Conservation (phyloP, 1,140 invertebrate species). For the Manduca sexta region DNA sequence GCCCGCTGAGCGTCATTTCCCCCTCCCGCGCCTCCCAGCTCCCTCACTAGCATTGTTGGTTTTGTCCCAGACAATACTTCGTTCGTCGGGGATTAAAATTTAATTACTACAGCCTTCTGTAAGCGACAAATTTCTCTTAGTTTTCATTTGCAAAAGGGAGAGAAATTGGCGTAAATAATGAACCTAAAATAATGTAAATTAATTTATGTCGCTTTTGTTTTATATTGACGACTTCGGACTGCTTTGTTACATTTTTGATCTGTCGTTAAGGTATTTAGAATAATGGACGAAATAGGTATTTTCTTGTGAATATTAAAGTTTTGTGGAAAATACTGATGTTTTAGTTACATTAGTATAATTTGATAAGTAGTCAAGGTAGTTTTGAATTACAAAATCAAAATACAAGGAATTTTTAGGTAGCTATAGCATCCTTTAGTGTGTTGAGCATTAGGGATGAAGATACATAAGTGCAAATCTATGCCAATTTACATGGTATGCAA, state of each 20-base stretch:
- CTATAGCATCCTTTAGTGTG: too few species aligned
- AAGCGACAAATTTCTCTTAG: conserved; percentile 10
- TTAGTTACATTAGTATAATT: too few species aligned
- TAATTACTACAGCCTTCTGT: conserved; percentile 16
- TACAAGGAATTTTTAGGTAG: too few species aligned
- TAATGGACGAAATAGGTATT: neutral
- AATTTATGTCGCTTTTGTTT: too few species aligned
- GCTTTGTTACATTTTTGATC: conserved; percentile 3
- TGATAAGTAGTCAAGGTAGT: too few species aligned
- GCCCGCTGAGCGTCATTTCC: neutral
- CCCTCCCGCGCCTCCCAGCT: too few species aligned
- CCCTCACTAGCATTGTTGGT: too few species aligned
- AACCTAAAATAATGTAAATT: conserved; percentile 1
- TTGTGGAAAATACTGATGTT: neutral
- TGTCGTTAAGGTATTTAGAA: neutral
- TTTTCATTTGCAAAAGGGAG: conserved; percentile 6
- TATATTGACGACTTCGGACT: too few species aligned
- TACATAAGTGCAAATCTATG: too few species aligned
- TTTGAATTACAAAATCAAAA: too few species aligned
- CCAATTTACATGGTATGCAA: too few species aligned
- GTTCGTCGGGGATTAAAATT: conserved; percentile 21
- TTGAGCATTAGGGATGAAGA: too few species aligned
- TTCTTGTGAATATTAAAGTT: neutral
- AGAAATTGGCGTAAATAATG: conserved; percentile 5
- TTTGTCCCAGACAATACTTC: conserved; percentile 12